Evolutionary conservation across 2,797 vertebrate species (phyloP), one percentile per base, ranked within the genome.

Genomic region (Hoplostethus mediterraneus): DNA sequence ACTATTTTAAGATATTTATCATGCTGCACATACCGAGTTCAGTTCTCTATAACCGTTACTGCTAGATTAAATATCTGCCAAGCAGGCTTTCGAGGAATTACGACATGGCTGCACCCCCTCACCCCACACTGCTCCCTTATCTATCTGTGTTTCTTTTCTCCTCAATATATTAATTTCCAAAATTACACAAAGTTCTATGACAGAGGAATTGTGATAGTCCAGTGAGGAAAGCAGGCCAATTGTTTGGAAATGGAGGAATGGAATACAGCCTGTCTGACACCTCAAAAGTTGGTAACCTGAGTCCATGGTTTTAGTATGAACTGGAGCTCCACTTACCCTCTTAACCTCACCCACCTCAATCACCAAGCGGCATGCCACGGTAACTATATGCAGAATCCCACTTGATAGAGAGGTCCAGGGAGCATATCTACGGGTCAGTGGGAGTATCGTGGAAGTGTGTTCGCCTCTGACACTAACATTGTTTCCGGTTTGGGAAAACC

Each of bases 391-490:
- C 81, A 87, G 82, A 62, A 77, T 86, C 77, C 79, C 71, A 59
- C 65, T 86, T 91, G 88, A 92, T 90, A 80, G 81, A 64, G 85
- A 87, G 86, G 87, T 60, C 86, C 80, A 82, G 67, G 87, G 92
- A 89, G 92, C 84, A 81, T 86, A 79, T 91, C 87, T 84, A 90
- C 72, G 87, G 91, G 90, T 88, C 80, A 89, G 91, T 78, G 84
- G 89, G 92, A 92, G 89, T 90, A 87, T 89, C 89, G 87, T 90
- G 90, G 61, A 82, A 75, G 59, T 77, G 59, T 63, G 62, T 84
- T 94, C 91, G 93, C 92, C 93, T 95, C 88, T 90, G 93, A 95
- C 94, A 94, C 92, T 86, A 86, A 90, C 87, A 74, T 92, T 91
- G 93, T 95, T 90, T 90, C 81, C 82, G 82, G 88, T 94, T 94